A percentile compares a stretch with the other conserved stretches of the same genome.
Evolutionary conservation across 2,113 vertebrate species (phyloP).

Genomic region (Pseudorectes ferrugineus): DNA sequence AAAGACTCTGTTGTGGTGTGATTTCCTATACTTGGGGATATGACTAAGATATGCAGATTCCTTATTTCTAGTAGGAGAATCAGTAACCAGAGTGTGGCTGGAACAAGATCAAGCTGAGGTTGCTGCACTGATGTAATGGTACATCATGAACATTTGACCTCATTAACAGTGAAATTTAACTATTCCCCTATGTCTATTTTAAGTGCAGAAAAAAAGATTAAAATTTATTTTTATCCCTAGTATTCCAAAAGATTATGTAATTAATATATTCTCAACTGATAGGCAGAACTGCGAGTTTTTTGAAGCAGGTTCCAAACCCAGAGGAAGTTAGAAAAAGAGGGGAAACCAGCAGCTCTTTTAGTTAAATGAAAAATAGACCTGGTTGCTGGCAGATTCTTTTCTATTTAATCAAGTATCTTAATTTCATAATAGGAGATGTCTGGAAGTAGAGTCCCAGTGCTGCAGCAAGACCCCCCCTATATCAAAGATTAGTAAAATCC

Average conservation of each 20-base stretch:
- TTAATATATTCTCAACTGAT: not conserved
- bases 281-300: not conserved
- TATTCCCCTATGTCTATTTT: not conserved
- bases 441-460: not conserved
- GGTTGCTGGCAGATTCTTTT: not conserved
- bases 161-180: not conserved
- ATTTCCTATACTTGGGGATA: not conserved
- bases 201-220: not conserved
- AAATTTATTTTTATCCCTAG: not conserved
- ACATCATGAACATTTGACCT: not conserved
- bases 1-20: not conserved
- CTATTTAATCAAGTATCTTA: not conserved
- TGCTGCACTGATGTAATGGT: not conserved
- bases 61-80: not conserved
- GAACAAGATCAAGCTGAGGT: not conserved
- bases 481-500: not conserved
- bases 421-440: fast-evolving
- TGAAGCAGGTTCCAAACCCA: not conserved
- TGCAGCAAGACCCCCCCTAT: not conserved
- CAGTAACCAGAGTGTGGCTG: not conserved
- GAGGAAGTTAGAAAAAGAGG: not conserved
- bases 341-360: not conserved
- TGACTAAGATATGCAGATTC: not conserved
- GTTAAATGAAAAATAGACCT: not conserved
- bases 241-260: not conserved